Evolutionary conservation across 1,140 invertebrate species (phyloP).

Genomic region (Drosophila novamexicana): DNA sequence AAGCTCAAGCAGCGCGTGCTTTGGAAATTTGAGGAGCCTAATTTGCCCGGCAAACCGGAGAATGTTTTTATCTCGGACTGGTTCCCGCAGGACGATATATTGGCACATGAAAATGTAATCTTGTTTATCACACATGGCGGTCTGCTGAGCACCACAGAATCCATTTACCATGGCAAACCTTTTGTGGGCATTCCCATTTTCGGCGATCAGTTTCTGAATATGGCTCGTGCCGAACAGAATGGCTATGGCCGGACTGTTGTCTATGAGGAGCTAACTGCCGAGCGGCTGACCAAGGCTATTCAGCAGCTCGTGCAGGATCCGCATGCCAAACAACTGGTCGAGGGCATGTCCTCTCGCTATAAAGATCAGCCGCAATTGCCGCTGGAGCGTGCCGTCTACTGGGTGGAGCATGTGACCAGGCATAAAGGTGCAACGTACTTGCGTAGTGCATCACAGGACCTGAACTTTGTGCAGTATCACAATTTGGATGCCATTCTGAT

Average conservation of each 20-base stretch:
- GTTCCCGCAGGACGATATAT: conserved; percentile 90
- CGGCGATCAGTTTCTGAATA: conserved; percentile 87
- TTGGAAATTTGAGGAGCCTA: conserved; percentile 89
- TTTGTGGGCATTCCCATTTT: conserved; percentile 89
- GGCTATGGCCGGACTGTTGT: conserved; percentile 84
- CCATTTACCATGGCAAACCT: conserved; percentile 89
- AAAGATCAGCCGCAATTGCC: conserved; percentile 87
- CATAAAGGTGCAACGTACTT: conserved; percentile 86
- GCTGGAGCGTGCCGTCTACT: conserved; percentile 89
- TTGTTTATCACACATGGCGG: conserved; percentile 91
- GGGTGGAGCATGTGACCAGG: conserved; percentile 89
- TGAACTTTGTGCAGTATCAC: conserved; percentile 86
- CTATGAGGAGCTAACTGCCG: conserved; percentile 54
- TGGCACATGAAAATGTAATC: conserved; percentile 89
- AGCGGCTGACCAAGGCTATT: conserved; percentile 53
- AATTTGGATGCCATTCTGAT: conserved; percentile 85
- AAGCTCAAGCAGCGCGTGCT: conserved; percentile 87
- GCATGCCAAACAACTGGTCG: conserved; percentile 80
- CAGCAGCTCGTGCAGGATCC: conserved; percentile 58
- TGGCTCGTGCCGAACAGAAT: conserved; percentile 84
- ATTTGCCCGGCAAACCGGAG: conserved; percentile 85
- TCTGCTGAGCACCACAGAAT: conserved; percentile 89
- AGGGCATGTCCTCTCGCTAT: conserved; percentile 86
- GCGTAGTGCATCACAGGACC: conserved; percentile 84
- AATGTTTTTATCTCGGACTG: conserved; percentile 89